Evolutionary conservation across 1,140 invertebrate genomes (phyloP).

Genomic region (Drosophila saltans): DNA sequence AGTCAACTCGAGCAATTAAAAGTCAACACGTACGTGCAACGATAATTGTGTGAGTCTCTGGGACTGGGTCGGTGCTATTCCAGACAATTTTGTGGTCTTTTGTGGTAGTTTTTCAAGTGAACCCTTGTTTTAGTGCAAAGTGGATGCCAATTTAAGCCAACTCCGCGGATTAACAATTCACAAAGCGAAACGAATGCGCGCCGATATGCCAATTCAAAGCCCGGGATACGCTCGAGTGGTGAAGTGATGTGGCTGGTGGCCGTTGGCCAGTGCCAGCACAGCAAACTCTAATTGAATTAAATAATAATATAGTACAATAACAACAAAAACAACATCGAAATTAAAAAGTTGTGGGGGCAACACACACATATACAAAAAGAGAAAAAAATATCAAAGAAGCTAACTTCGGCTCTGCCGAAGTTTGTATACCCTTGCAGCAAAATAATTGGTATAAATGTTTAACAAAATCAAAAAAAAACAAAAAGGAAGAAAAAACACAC

Average conservation of each 20-base stretch:
- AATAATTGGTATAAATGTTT: too few relatives aligned
- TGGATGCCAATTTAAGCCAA: slow-evolving; percentile 9
- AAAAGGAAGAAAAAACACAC: too few relatives aligned
- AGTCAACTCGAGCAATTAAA: slow-evolving; percentile 39
- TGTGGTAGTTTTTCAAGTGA: slow-evolving; percentile 2
- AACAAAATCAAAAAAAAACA: too few relatives aligned
- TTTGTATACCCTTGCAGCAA: too few relatives aligned
- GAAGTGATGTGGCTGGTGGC: not conserved
- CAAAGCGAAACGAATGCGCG: slow-evolving; percentile 19
- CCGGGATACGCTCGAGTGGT: slow-evolving; percentile 9
- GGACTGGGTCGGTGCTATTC: not conserved
- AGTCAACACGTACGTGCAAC: slow-evolving; percentile 34
- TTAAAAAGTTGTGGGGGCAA: slow-evolving; percentile 37
- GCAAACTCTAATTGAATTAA: slow-evolving; percentile 66
- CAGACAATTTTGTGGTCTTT: not conserved
- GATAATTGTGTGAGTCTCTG: slow-evolving; percentile 31
- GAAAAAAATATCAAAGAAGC: too few relatives aligned
- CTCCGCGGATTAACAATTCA: slow-evolving; percentile 16
- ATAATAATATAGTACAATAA: slow-evolving; percentile 34
- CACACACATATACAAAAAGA: slow-evolving; percentile 39
- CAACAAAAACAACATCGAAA: slow-evolving; percentile 15
- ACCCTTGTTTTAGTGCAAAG: slow-evolving; percentile 1
- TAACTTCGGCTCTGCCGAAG: too few relatives aligned
- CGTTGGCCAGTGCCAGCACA: slow-evolving; percentile 47
- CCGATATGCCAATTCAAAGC: slow-evolving; percentile 36